A percentile compares a stretch with the other conserved stretches of the same genome.
Conservation (phyloP, 2,888 invertebrate genomes). For the Drosophila kuntzei region DNA sequence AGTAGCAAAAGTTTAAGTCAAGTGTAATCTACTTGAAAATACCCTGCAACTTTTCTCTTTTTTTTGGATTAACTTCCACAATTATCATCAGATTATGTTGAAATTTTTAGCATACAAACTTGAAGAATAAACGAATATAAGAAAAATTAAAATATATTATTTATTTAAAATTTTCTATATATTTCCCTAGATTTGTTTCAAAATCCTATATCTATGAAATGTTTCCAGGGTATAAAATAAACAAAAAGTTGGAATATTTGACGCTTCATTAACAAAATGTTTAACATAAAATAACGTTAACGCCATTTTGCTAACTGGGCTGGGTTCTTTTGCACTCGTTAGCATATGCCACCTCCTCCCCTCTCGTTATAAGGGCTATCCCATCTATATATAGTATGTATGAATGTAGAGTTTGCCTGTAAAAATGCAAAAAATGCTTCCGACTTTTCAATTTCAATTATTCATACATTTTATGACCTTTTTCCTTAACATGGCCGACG, state of each 20-base stretch:
- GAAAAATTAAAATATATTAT: too few species aligned
- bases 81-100: neutral
- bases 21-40: neutral
- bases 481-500: constrained; percentile 70
- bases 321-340: constrained; percentile 39
- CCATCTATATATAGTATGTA: neutral
- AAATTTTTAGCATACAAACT: too few species aligned
- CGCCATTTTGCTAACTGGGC: constrained; percentile 63
- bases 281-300: constrained; percentile 74
- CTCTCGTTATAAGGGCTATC: neutral
- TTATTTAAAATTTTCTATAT: neutral
- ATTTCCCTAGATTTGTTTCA: neutral
- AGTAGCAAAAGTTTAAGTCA: neutral
- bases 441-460: constrained; percentile 84
- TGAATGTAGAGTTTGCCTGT: constrained; percentile 14
- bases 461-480: constrained; percentile 81
- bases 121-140: neutral
- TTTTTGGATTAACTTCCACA: neutral
- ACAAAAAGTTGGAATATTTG: constrained; percentile 21
- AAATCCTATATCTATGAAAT: neutral
- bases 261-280: constrained; percentile 71
- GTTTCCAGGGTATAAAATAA: constrained; percentile 3
- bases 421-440: constrained; percentile 76
- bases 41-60: neutral
- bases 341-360: constrained; percentile 17